Evolutionary conservation across 2,797 vertebrate genomes (phyloP).

Genomic region (Girardinus metallicus): DNA sequence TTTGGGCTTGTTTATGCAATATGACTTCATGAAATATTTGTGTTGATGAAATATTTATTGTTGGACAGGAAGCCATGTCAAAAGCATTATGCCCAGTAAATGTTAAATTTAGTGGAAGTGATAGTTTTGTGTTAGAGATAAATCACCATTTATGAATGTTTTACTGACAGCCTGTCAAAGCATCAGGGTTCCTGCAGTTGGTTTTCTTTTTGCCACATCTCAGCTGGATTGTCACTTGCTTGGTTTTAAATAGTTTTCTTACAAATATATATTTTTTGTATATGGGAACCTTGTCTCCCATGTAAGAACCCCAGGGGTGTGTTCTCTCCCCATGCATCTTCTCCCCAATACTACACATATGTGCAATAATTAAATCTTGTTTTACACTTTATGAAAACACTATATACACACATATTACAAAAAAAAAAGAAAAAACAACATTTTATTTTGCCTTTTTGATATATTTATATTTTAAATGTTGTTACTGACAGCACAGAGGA

Average conservation of each 20-base stretch:
- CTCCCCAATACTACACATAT: neutral
- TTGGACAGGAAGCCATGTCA: slow-evolving; percentile 70
- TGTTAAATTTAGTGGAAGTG: slow-evolving; percentile 75
- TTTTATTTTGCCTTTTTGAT: neutral
- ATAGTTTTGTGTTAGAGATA: slow-evolving; percentile 72
- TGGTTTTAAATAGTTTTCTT: neutral
- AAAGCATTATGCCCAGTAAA: slow-evolving; percentile 72
- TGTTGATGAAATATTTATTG: slow-evolving; percentile 76
- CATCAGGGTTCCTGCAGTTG: slow-evolving; percentile 26
- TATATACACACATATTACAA: neutral
- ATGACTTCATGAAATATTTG: slow-evolving; percentile 77
- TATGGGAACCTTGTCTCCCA: neutral
- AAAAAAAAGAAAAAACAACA: no score
- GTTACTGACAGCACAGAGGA: neutral
- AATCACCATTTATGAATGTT: slow-evolving; percentile 70
- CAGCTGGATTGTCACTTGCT: neutral
- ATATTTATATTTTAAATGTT: neutral
- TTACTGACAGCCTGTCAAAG: slow-evolving; percentile 65
- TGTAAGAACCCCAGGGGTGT: neutral
- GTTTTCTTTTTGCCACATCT: neutral
- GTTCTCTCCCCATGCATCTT: neutral
- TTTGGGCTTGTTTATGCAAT: slow-evolving; percentile 68
- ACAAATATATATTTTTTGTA: neutral
- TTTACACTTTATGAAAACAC: neutral
- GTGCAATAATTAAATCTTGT: neutral